These are phyloP conservation scores for Phataginus tricuspis DNA, from an alignment of 2,797 vertebrate species.

Conservation along the genomic window DNA sequence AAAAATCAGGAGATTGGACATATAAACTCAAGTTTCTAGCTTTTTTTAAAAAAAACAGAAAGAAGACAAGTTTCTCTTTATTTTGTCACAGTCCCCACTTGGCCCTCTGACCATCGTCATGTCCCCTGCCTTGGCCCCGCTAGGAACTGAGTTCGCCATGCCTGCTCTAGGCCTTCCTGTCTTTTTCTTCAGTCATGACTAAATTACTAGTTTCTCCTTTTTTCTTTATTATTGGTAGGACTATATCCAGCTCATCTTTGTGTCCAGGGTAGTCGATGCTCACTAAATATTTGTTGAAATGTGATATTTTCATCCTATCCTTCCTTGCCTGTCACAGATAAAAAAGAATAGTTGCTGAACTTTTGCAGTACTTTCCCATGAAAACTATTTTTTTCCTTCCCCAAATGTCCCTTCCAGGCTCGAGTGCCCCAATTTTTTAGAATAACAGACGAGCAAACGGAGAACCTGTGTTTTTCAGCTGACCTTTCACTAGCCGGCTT, in stretches of 20 bases:
- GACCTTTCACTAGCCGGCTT: not conserved
- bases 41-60: not conserved
- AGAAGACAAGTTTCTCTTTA: too few species aligned
- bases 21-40: not conserved
- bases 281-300: not conserved
- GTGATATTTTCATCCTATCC: not conserved
- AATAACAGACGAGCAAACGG: not conserved
- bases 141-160: not conserved
- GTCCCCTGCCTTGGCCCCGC: not conserved
- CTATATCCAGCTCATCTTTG: not conserved
- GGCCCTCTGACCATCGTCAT: fast-evolving
- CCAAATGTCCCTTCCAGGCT: not conserved
- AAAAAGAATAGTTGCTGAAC: not conserved
- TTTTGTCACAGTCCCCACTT: not conserved
- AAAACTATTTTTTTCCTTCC: not conserved
- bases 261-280: not conserved
- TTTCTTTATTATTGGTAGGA: not conserved
- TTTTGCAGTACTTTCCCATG: not conserved
- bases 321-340: not conserved
- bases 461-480: not conserved
- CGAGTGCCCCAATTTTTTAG: not conserved
- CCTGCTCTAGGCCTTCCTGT: not conserved
- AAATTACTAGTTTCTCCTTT: not conserved
- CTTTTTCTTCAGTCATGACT: not conserved
- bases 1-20: not conserved